Evolutionary conservation across 2,888 invertebrate genomes (phyloP).

Genomic region (Rhagonycha lutea): DNA sequence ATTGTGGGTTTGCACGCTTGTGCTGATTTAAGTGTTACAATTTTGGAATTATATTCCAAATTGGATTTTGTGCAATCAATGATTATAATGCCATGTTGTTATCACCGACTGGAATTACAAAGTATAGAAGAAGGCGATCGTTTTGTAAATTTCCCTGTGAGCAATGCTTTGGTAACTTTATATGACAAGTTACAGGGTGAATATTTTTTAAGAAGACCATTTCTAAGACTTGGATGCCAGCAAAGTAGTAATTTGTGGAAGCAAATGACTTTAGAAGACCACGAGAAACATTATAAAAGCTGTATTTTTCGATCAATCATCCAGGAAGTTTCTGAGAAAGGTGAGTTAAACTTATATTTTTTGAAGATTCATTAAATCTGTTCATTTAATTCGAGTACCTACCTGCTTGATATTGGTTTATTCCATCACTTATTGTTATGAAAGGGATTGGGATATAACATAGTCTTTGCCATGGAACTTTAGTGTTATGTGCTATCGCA

Average conservation of each 20-base stretch:
- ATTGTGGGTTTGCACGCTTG: conserved; percentile 77
- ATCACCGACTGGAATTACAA: conserved; percentile 66
- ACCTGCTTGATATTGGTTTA: too few species aligned
- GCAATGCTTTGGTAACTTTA: conserved; percentile 56
- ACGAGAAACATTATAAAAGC: conserved; percentile 59
- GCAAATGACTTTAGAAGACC: conserved; percentile 55
- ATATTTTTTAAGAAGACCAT: conserved; percentile 64
- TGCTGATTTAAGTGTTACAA: conserved; percentile 73
- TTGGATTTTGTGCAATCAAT: conserved; percentile 61
- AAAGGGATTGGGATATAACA: neutral
- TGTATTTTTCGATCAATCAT: conserved; percentile 67
- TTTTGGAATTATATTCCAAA: conserved; percentile 67
- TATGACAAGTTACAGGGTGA: conserved; percentile 49
- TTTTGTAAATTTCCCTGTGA: conserved; percentile 72
- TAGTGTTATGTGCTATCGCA: neutral
- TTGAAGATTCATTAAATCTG: too few species aligned
- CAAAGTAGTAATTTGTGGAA: conserved; percentile 62
- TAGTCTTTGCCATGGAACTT: neutral
- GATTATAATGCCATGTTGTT: conserved; percentile 78
- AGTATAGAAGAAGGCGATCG: conserved; percentile 37
- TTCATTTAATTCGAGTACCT: too few species aligned
- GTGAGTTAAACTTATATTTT: conserved; percentile 59
- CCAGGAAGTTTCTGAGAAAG: conserved; percentile 62
- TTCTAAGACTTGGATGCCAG: conserved; percentile 75
- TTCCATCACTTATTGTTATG: too few species aligned